A percentile compares a stretch with the other conserved stretches of the same genome.
Conservation (phyloP, 2,113 vertebrate species). For the Sardina pilchardus region DNA sequence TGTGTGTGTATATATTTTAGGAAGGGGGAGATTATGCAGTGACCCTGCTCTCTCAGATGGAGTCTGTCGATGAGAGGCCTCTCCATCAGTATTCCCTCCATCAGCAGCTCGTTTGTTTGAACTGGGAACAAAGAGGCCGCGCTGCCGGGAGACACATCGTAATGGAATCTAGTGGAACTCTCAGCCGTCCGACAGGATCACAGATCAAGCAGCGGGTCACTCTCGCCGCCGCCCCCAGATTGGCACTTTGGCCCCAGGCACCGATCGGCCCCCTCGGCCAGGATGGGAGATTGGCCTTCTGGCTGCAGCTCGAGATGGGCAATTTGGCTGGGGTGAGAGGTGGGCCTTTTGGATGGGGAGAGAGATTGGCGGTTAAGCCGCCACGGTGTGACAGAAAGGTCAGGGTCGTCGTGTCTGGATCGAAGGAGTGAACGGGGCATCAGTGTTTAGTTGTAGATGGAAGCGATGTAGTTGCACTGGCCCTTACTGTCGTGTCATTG, state of each 20-base stretch:
- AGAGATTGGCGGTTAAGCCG: not conserved
- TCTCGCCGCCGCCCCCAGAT: not conserved
- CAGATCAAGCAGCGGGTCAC: not conserved
- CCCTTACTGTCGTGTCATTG: too few relatives aligned
- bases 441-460: not conserved
- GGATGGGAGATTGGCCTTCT: not conserved
- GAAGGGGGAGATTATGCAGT: not conserved
- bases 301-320: not conserved
- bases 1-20: not conserved
- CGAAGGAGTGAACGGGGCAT: not conserved
- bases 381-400: not conserved
- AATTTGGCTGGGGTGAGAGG: constrained; percentile 2
- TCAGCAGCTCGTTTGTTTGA: not conserved
- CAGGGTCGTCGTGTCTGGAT: not conserved
- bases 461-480: too few relatives aligned
- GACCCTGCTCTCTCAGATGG: not conserved
- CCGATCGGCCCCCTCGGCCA: not conserved
- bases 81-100: not conserved
- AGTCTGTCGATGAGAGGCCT: not conserved
- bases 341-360: not conserved
- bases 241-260: not conserved
- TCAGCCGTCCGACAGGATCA: not conserved
- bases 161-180: not conserved
- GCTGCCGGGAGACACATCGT: not conserved
- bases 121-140: not conserved